Evolutionary conservation across 2,797 vertebrate species (phyloP).

Genomic region (Enteromius mattozi): DNA sequence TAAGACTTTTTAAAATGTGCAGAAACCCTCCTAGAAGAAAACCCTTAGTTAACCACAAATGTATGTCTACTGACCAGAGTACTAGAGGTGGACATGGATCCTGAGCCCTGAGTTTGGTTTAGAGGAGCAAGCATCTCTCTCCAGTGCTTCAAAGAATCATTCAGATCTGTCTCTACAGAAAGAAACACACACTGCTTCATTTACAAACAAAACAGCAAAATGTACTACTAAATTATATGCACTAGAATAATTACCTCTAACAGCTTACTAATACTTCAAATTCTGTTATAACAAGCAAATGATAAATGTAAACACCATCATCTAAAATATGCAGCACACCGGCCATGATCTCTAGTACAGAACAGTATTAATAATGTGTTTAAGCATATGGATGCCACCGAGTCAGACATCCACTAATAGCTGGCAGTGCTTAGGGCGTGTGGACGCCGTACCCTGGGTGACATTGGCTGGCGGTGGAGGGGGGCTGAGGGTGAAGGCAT

Average conservation of each 20-base stretch:
- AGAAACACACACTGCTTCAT: neutral
- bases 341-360: neutral
- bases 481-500: constrained; percentile 77
- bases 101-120: constrained; percentile 77
- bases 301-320: neutral
- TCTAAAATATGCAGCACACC: constrained; percentile 21
- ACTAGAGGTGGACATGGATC: constrained; percentile 90
- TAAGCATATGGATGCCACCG: constrained; percentile 24
- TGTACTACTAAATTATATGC: constrained; percentile 10
- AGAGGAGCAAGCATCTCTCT: constrained; percentile 64
- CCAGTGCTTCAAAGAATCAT: constrained; percentile 86
- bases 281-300: constrained; percentile 1
- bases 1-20: neutral
- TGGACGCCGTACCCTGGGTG: constrained; percentile 51
- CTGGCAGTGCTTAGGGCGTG: neutral
- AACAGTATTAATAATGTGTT: constrained; percentile 24
- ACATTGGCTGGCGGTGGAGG: constrained; percentile 55
- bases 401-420: constrained; percentile 30
- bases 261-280: neutral
- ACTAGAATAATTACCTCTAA: neutral
- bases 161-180: constrained; percentile 76
- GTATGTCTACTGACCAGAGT: constrained; percentile 82
- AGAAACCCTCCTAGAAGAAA: neutral
- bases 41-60: neutral
- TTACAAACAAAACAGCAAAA: neutral